Percentiles rank a stretch among this genome's conserved stretches.
phyloP scores from a whole-genome alignment of 2,113 vertebrate genomes.

The Psittacara wagleri region DNA sequence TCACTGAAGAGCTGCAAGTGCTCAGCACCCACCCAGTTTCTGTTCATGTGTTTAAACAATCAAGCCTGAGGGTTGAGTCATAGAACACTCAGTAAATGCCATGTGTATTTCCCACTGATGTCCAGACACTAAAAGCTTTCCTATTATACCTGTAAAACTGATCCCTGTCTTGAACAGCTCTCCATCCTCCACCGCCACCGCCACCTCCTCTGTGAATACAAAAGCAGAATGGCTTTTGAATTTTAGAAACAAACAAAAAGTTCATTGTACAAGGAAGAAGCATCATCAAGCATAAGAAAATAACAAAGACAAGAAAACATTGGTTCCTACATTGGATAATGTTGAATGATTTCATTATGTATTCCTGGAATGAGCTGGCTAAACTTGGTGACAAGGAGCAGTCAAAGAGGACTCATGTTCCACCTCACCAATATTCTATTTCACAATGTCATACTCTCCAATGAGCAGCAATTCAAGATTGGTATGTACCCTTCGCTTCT shows the following conservation, averaged over 20 bases:
- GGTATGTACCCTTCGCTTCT: accelerated
- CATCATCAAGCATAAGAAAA: not conserved
- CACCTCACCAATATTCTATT: not conserved
- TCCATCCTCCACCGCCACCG: constrained; percentile 78
- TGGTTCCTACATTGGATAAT: not conserved
- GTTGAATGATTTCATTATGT: not conserved
- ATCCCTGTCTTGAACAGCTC: constrained; percentile 83
- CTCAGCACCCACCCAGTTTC: not conserved
- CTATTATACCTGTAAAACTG: constrained; percentile 78
- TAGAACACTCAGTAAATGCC: not conserved
- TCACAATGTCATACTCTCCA: not conserved
- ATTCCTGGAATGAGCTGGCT: not conserved
- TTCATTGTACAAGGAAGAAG: not conserved
- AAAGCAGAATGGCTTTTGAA: not conserved
- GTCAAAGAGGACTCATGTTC: not conserved
- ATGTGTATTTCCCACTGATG: not conserved
- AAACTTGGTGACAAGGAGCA: not conserved
- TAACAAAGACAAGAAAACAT: not conserved
- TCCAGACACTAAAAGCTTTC: not conserved
- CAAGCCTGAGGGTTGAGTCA: not conserved
- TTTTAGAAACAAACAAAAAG: not conserved
- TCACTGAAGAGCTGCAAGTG: not conserved
- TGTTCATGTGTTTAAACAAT: not conserved
- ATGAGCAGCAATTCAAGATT: not conserved
- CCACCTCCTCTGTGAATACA: constrained; percentile 74